A percentile compares a stretch with the other conserved stretches of the same genome.
These are phyloP conservation scores for Caenorhabditis uteleia DNA, from an alignment of 2,888 invertebrate genomes.

Conservation along the genomic window DNA sequence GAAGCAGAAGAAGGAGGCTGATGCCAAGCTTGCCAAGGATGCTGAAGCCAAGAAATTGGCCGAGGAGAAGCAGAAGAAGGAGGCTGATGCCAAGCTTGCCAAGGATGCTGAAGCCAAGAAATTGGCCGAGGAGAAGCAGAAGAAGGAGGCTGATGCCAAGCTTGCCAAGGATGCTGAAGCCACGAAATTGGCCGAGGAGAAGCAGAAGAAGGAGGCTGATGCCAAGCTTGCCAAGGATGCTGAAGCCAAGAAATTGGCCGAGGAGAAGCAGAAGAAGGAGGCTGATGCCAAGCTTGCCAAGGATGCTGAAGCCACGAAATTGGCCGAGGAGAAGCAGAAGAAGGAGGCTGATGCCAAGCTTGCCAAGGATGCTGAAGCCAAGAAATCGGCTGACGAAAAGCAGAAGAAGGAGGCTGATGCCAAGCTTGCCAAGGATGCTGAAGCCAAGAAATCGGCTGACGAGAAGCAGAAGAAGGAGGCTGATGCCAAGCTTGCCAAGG, in stretches of 20 bases:
- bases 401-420: slow-evolving; percentile 3
- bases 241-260: neutral
- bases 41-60: slow-evolving; percentile 1
- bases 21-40: neutral
- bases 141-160: slow-evolving; percentile 1
- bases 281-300: neutral
- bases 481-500: slow-evolving; percentile 7
- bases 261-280: neutral
- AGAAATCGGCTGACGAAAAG: slow-evolving; percentile 5
- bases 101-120: neutral
- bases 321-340: neutral
- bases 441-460: neutral
- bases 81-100: no score
- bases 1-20: slow-evolving; percentile 1
- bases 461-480: slow-evolving; percentile 3
- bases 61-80: neutral
- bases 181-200: neutral
- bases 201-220: neutral
- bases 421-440: slow-evolving; percentile 8
- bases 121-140: neutral
- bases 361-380: neutral
- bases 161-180: neutral
- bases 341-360: neutral
- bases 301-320: slow-evolving; percentile 1
- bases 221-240: neutral